Evolutionary conservation across 2,113 vertebrate species (phyloP), one percentile per base, ranked within the genome.

Genomic region (Ovibos moschatus): DNA sequence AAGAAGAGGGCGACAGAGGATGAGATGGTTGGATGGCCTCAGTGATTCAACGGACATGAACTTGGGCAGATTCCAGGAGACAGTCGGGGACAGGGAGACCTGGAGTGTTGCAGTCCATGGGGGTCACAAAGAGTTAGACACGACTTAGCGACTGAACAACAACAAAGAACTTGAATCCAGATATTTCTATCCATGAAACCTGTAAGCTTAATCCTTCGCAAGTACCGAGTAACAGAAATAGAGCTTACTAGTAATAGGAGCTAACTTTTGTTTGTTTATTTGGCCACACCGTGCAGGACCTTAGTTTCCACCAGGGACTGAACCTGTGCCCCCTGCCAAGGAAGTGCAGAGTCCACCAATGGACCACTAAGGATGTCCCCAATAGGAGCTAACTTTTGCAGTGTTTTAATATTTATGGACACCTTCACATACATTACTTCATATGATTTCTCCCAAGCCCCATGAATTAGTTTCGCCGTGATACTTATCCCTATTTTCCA

Each of bases 401-500:
- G 23, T 36, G 81, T 55, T 84, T 84, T 84, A 84, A 92, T 40
- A 87, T 57, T 83, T 83, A 50, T 19, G 81, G 43, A 57, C 16
- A 55, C 64, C 17, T 96, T 83, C n/a, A 40, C 0, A 13, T 74
- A 17, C 28, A 17, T 57, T 89, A 79, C 7, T 7, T 95, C 47
- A 43, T 45, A 28, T 78, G 58, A 90, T 86, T 94, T 78, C 14
- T 28, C n/a, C 53, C 15, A 91, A 36, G 30, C 40, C n/a, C 47
- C 2, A 16, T 94, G 58, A 81, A 71, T 86, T 96, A 30, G 53
- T 92, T 79, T 83, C 82, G 64, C n/a, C 43, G 0, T 94, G 40
- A n/a, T 79, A 50, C 89, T 81, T 55, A 43, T 33, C 58, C 64
- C 57, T 40, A 57, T 74, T 98, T 97, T 93, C 58, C 58, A 92